These are phyloP conservation scores for Camponotus pennsylvanicus DNA, from an alignment of 1,140 invertebrate genomes.

Conservation along the genomic window DNA sequence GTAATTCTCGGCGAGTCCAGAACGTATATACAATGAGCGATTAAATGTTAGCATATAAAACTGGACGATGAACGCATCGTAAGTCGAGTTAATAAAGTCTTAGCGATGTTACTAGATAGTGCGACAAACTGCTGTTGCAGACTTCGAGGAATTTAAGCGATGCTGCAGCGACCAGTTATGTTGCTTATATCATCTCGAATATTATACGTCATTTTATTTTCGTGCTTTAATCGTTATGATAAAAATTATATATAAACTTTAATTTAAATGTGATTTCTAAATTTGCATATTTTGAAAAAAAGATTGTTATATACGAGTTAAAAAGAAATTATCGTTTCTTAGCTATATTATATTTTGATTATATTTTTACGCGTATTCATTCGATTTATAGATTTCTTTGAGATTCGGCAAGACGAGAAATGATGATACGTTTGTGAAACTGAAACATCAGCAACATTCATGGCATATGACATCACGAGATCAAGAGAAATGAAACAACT, in stretches of 20 bases:
- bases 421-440: conserved; percentile 1
- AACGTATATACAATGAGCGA: background rate
- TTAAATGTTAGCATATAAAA: conserved; percentile 43
- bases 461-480: conserved; percentile 50
- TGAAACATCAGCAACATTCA: conserved; percentile 35
- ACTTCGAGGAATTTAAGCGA: conserved; percentile 36
- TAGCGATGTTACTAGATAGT: background rate
- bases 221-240: background rate
- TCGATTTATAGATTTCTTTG: background rate
- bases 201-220: background rate
- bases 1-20: conserved; percentile 64
- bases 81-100: conserved; percentile 35
- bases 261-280: background rate
- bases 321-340: background rate
- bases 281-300: background rate
- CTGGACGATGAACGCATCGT: background rate
- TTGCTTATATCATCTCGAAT: conserved; percentile 9
- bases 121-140: conserved; percentile 12
- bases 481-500: conserved; percentile 44
- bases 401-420: background rate
- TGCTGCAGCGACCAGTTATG: background rate
- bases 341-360: background rate
- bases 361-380: background rate
- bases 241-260: background rate
- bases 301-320: background rate